These are phyloP conservation scores for Siniperca chuatsi DNA, from an alignment of 2,113 vertebrate species.

Conservation along the genomic window DNA sequence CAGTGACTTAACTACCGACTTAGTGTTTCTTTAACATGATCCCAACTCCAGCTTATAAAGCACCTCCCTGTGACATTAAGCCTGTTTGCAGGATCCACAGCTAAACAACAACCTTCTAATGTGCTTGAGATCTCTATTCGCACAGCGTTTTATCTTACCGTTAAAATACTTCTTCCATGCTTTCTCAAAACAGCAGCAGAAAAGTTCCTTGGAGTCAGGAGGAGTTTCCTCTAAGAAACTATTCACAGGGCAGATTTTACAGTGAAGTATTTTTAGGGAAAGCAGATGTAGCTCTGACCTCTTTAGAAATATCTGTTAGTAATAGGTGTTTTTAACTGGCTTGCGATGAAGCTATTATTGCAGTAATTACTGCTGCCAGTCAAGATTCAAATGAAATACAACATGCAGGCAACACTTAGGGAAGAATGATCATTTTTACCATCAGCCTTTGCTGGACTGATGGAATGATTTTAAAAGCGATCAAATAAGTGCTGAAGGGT, in stretches of 20 bases:
- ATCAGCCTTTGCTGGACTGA: slow-evolving; percentile 5
- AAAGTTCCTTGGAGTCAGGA: slow-evolving; percentile 6
- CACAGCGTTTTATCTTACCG: slow-evolving; percentile 16
- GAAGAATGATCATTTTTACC: slow-evolving; percentile 17
- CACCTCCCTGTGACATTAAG: slow-evolving; percentile 30
- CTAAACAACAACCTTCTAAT: slow-evolving; percentile 40
- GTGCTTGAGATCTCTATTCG: slow-evolving; percentile 17
- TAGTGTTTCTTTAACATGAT: slow-evolving; percentile 3
- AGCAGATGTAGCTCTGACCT: neutral
- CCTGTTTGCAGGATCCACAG: slow-evolving; percentile 32
- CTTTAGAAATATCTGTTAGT: slow-evolving; percentile 11
- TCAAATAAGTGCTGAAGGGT: slow-evolving; percentile 32
- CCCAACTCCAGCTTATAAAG: slow-evolving; percentile 1
- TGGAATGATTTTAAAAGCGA: slow-evolving; percentile 34
- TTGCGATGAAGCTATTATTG: neutral
- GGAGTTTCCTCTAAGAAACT: slow-evolving; percentile 22
- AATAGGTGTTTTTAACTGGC: slow-evolving; percentile 14
- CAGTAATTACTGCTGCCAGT: slow-evolving; percentile 26
- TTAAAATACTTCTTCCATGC: slow-evolving; percentile 24
- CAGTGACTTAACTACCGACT: neutral
- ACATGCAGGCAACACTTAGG: slow-evolving; percentile 4
- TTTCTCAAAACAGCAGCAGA: slow-evolving; percentile 25
- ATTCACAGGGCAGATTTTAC: slow-evolving; percentile 13
- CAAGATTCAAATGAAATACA: slow-evolving; percentile 13
- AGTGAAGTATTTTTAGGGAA: slow-evolving; percentile 29